Base-by-base conservation (phyloP, 92 coral and sea anemone genomes). In the Parazoanthus darwini region DNA sequence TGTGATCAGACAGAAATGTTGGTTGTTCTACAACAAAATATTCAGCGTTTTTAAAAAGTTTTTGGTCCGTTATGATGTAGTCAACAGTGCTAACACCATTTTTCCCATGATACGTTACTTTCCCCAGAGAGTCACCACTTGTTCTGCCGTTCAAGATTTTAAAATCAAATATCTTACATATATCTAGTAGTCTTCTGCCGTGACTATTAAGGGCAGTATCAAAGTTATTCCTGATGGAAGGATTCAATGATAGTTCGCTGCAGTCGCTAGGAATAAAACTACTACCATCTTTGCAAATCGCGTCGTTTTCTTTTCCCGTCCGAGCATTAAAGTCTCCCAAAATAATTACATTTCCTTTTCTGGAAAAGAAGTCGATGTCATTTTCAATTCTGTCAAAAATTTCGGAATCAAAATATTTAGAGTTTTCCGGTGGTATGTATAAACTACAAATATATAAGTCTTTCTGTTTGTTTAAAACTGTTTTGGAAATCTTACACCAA, bases 131-230 rank as follows among this genome's bases (percentile, higher is more conserved):
- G 82, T 91, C 89, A 54, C 93, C 93, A 70, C 51, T 91, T 29
- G 80, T 56, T 81, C 93, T 82, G 20, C 93, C 93, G 38, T 88
- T 91, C 37, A 91, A 67, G 8, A 91, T 91, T 76, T 88, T 88
- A 48, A 91, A 71, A 51, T 91, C 89, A 70, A 88, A 82, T 18
- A 68, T 59, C 75, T 88, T 84, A 44, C 93, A 91, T 13, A 83
- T 82, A 23, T 88, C 85, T 51, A 91, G 72, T 78, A 91, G 71
- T 20, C 70, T 48, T 82, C 68, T 89, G 2, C 91, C 91, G 43
- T 88, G 91, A 33, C 79, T 23, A 78, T 88, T 88, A 68, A 88
- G 56, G 35, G 33, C 39, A 82, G 58, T 51, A 51, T 73, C 44
- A 73, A 72, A 72, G 38, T 35, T 72, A 6, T 72, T 72, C 16